Percentiles rank a stretch among this genome's conserved stretches.
Conservation (phyloP, 2,888 invertebrate species). For the Synanthedon myopaeformis region DNA sequence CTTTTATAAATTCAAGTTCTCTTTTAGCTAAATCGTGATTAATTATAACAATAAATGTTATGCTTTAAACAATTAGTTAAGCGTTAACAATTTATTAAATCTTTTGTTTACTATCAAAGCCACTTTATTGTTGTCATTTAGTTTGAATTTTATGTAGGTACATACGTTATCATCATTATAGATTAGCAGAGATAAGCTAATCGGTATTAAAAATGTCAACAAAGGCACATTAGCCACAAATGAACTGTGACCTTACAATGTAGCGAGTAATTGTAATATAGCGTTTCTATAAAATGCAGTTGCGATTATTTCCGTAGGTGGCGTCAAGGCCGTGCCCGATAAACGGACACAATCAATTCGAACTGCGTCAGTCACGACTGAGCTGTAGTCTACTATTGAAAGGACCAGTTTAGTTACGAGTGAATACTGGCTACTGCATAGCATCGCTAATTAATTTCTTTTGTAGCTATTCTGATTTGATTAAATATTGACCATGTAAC, state of each 20-base stretch:
- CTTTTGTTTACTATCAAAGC: too few species aligned
- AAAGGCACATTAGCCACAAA: neutral
- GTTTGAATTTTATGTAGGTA: too few species aligned
- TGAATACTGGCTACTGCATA: conserved; percentile 15
- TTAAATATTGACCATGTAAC: too few species aligned
- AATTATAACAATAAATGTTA: too few species aligned
- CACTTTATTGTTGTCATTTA: too few species aligned
- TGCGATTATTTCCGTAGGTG: conserved; percentile 45
- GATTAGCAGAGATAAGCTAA: too few species aligned
- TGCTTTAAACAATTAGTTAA: too few species aligned
- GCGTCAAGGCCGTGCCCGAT: conserved; percentile 47
- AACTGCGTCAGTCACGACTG: conserved; percentile 25
- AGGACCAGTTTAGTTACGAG: conserved; percentile 11
- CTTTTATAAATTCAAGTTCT: too few species aligned
- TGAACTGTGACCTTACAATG: neutral
- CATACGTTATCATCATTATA: too few species aligned
- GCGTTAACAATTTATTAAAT: too few species aligned
- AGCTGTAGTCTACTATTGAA: conserved; percentile 31
- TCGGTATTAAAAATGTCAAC: too few species aligned
- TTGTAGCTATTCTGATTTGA: neutral
- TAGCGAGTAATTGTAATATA: conserved; percentile 18
- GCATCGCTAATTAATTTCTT: conserved; percentile 16
- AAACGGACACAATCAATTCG: conserved; percentile 36
- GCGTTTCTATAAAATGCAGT: conserved; percentile 33
- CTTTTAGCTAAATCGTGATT: too few species aligned